phyloP scores from a whole-genome alignment of 2,888 invertebrate genomes.

The Phyllotreta striolata region DNA sequence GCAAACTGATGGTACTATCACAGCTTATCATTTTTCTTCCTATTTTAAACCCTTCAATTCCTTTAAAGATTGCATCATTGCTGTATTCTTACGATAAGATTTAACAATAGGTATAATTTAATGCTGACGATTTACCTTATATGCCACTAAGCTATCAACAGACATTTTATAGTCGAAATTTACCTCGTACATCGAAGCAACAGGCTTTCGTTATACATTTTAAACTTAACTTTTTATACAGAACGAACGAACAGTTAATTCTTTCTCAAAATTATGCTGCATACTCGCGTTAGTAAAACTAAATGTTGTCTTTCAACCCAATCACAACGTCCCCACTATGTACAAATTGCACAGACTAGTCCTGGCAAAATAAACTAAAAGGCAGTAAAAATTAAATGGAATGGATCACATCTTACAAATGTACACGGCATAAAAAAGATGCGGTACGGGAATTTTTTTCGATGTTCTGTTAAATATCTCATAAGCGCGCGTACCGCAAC shows the following conservation, averaged over 20 bases:
- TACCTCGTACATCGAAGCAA: no score
- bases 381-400: constrained; percentile 33
- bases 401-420: constrained; percentile 38
- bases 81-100: no score
- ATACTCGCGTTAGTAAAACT: not conserved
- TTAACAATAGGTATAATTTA: no score
- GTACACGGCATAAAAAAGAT: constrained; percentile 6
- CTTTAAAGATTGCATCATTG: no score
- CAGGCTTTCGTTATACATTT: constrained; percentile 1
- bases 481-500: not conserved
- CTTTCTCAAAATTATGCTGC: no score
- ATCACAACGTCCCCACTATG: constrained; percentile 42
- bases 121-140: no score
- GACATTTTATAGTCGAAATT: no score
- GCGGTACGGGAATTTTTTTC: not conserved
- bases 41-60: no score
- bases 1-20: no score
- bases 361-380: constrained; percentile 50
- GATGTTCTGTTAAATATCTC: not conserved
- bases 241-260: not conserved
- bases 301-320: constrained; percentile 25
- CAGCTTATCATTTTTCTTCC: no score
- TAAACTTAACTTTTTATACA: constrained; percentile 16
- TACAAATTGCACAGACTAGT: constrained; percentile 59
- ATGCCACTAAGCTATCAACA: no score